Percentiles rank a stretch among this genome's conserved stretches.
These are phyloP conservation scores for Baryphthengus martii DNA, from an alignment of 2,113 vertebrate genomes.

Conservation along the genomic window DNA sequence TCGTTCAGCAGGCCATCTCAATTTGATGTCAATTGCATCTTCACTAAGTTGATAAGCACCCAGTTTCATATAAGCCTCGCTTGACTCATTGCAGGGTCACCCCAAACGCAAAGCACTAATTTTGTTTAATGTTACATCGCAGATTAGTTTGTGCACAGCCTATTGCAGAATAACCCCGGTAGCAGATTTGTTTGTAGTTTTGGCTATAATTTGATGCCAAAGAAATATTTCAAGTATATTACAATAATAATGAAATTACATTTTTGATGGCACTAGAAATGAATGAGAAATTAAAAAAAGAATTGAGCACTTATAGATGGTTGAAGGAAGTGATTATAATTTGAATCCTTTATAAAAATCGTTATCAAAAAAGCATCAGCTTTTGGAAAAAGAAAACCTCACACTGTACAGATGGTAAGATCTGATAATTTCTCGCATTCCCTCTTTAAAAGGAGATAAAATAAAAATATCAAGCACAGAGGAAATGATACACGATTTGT, in stretches of 20 bases:
- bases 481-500: background rate
- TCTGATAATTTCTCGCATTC: background rate
- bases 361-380: background rate
- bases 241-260: background rate
- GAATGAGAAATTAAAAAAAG: background rate
- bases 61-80: fast-evolving
- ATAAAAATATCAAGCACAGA: background rate
- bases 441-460: background rate
- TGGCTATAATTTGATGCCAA: background rate
- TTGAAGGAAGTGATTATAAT: background rate
- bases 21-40: background rate
- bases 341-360: background rate
- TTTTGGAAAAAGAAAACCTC: background rate
- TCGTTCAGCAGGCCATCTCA: fast-evolving
- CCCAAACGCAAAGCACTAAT: background rate
- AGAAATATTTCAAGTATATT: background rate
- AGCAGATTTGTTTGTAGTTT: background rate
- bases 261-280: background rate
- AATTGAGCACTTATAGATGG: background rate
- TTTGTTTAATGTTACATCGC: background rate
- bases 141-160: background rate
- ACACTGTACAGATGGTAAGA: background rate
- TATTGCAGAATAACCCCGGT: background rate
- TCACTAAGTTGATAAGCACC: background rate
- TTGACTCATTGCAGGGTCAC: background rate